Evolutionary conservation across 1,140 invertebrate genomes (phyloP).

Genomic region (Mesaphorura yosii): DNA sequence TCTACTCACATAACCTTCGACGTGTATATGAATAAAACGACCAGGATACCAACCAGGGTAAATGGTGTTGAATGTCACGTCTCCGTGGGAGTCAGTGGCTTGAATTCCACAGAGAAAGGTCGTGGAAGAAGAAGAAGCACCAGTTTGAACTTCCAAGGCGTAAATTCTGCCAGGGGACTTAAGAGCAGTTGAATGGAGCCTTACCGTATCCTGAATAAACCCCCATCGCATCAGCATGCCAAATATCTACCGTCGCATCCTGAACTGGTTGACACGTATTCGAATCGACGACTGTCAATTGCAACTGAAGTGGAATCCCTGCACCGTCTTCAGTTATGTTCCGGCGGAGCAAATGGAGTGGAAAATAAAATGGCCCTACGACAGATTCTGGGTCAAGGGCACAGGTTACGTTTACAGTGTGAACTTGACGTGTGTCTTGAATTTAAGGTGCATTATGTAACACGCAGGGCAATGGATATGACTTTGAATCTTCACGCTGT

Average conservation of each 20-base stretch:
- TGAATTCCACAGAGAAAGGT: not conserved
- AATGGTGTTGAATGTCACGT: not conserved
- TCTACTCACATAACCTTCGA: not conserved
- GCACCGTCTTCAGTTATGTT: not conserved
- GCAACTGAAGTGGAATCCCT: not conserved
- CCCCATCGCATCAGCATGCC: not conserved
- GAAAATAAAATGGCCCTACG: slow-evolving; percentile 1
- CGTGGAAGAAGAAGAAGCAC: no score
- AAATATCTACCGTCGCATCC: not conserved
- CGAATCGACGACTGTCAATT: not conserved
- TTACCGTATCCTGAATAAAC: not conserved
- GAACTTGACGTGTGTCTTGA: no score
- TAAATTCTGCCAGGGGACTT: no score
- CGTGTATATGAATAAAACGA: slow-evolving; percentile 1
- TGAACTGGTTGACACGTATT: not conserved
- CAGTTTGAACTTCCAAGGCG: no score
- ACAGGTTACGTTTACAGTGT: not conserved
- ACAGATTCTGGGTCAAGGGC: not conserved
- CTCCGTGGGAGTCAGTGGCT: not conserved
- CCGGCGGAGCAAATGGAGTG: not conserved
- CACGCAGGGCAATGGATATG: no score
- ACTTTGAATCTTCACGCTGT: no score
- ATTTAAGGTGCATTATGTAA: no score
- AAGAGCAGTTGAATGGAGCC: no score
- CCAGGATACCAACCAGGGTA: slow-evolving; percentile 4